A percentile compares a stretch with the other conserved stretches of the same genome.
These are phyloP conservation scores for Kradibia gibbosae DNA, from an alignment of 1,140 invertebrate genomes.

Conservation along the genomic window DNA sequence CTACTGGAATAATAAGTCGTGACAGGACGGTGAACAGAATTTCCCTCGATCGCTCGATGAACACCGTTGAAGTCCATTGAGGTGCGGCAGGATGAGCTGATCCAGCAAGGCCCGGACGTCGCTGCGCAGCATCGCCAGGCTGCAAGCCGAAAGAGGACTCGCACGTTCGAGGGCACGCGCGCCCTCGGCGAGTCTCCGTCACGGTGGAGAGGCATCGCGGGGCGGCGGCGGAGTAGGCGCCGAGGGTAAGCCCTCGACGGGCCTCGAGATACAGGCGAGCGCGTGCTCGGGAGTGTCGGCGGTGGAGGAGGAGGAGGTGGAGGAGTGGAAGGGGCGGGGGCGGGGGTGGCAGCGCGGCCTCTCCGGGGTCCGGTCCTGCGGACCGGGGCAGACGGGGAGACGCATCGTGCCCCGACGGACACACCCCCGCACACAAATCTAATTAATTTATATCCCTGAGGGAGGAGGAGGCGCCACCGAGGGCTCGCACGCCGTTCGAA, in stretches of 20 bases:
- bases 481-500: not conserved
- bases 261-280: too few species aligned
- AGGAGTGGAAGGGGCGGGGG: not conserved
- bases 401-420: constrained; percentile 54
- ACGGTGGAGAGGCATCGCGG: too few species aligned
- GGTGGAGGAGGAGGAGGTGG: not conserved
- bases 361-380: not conserved
- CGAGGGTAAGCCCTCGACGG: too few species aligned
- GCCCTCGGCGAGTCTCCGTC: too few species aligned
- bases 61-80: too few species aligned
- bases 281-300: not conserved
- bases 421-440: constrained; percentile 72
- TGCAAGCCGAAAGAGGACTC: constrained; percentile 6
- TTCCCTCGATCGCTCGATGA: too few species aligned
- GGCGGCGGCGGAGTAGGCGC: not conserved
- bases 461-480: constrained; percentile 65
- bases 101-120: not conserved
- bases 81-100: not conserved
- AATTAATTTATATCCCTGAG: constrained; percentile 71
- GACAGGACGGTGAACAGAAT: not conserved
- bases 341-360: not conserved
- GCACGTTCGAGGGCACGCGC: too few species aligned
- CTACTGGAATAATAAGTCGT: too few species aligned
- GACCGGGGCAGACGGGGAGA: constrained; percentile 44
- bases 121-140: not conserved